A percentile compares a stretch with the other conserved stretches of the same genome.
Conservation (phyloP, 2,888 invertebrate genomes). For the Orthonevra nobilis region DNA sequence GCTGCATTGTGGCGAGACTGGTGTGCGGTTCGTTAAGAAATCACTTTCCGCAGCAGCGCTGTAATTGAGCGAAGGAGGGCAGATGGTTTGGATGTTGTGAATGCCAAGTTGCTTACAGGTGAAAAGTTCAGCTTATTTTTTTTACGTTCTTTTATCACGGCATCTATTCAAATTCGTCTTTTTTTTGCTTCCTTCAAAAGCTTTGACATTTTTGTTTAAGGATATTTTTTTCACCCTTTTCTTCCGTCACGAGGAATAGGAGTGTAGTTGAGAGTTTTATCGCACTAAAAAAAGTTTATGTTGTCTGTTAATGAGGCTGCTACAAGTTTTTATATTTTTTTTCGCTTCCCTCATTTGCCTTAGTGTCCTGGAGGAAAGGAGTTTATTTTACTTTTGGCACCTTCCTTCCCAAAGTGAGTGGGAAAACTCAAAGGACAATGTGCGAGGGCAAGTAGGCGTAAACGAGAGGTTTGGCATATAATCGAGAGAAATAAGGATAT, state of each 20-base stretch:
- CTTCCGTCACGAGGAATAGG: constrained; percentile 35
- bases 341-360: too few relatives aligned
- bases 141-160: constrained; percentile 29
- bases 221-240: constrained; percentile 6
- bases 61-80: constrained; percentile 36
- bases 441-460: constrained; percentile 33
- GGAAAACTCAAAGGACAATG: constrained; percentile 45
- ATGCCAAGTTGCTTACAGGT: constrained; percentile 23
- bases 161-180: constrained; percentile 42
- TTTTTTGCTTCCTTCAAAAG: constrained; percentile 26
- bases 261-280: too few relatives aligned
- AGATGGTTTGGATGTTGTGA: constrained; percentile 41
- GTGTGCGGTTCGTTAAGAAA: constrained; percentile 40
- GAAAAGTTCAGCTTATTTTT: constrained; percentile 20
- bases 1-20: neutral
- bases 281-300: constrained; percentile 46
- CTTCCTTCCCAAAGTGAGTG: constrained; percentile 1
- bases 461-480: constrained; percentile 31
- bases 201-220: constrained; percentile 50
- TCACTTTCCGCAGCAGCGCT: constrained; percentile 27
- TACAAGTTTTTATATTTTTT: constrained; percentile 16
- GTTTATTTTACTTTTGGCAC: constrained; percentile 49
- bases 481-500: constrained; percentile 5
- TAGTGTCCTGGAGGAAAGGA: constrained; percentile 55
- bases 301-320: constrained; percentile 67